Evolutionary conservation across 2,113 vertebrate species (phyloP), one percentile per base, ranked within the genome.

Genomic region (Chunga burmeisteri): DNA sequence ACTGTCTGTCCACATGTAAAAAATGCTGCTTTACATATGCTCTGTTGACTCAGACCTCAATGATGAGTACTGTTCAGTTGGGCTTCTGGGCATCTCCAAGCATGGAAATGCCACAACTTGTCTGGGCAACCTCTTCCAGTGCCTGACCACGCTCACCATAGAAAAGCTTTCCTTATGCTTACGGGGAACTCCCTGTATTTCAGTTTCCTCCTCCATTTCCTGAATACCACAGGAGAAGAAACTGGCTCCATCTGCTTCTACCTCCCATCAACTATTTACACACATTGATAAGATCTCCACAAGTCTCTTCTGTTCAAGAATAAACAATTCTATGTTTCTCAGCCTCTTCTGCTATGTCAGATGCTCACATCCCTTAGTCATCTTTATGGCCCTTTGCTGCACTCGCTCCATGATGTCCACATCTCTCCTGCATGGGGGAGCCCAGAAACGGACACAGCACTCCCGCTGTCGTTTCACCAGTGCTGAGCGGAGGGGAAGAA

Each of bases 351-450:
- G 15, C 1, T 9, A 7, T 11, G 20, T 16, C n/a, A 81, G 20
- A n/a, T n/a, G 12, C 42, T 56, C 58, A 29, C 42, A 30, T 21
- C 30, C 32, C 32, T 22, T 34, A 36, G 44, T 23, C 68, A 59
- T 16, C 23, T 78, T 62, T 9, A 44, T 6, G 13, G 13, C 63
- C 21, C 16, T 70, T 67, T 1, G 7, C 53, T 36, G 20, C 53
- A 59, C 30, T 50, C 1, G 2, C 23, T 77, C 13, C 34, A 40
- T 2, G 1, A n/a, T 15, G 52, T 12, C 21, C 27, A 26, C 2
- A 3, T n/a, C 32, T 42, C 8, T 36, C 16, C 15, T 29, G n/a
- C 16, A 30, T 6, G 15, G 19, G 25, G n/a, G 8, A n/a, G 62
- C 19, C 44, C 72, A 49, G 23, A 77, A 42, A 23, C 12, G 19